Percentiles rank a stretch among this genome's conserved stretches.
phyloP scores from a whole-genome alignment of 2,113 vertebrate genomes.

The Regulus satrapa region DNA sequence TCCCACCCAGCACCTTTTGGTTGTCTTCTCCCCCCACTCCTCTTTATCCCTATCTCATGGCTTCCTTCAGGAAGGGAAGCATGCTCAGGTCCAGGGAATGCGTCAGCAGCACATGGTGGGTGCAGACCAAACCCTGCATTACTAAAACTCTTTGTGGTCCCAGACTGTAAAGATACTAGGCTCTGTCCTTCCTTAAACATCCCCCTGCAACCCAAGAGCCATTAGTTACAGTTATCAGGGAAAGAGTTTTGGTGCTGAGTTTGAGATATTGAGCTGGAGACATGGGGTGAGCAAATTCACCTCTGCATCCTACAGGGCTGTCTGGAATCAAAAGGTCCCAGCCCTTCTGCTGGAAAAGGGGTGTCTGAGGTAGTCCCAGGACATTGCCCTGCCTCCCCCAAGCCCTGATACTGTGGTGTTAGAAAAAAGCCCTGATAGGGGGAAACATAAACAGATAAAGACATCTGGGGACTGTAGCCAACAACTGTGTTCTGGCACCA shows the following conservation, averaged over 20 bases:
- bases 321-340: neutral
- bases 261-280: neutral
- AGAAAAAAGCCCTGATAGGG: slow-evolving; percentile 23
- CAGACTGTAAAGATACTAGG: neutral
- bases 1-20: neutral
- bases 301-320: neutral
- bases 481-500: neutral
- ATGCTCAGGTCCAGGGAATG: neutral
- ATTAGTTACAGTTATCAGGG: slow-evolving; percentile 20
- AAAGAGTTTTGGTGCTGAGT: slow-evolving; percentile 6
- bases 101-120: neutral
- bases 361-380: neutral
- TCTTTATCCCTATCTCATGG: neutral
- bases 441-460: slow-evolving; percentile 34
- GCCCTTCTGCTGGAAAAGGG: neutral
- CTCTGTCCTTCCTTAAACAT: neutral
- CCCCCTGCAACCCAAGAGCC: neutral
- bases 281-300: neutral
- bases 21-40: neutral
- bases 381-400: neutral
- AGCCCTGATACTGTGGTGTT: neutral
- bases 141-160: neutral
- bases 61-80: neutral
- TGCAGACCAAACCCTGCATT: neutral
- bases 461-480: slow-evolving; percentile 16